These are phyloP conservation scores for Rhysida immarginata DNA, from an alignment of 1,140 invertebrate genomes.

Conservation along the genomic window DNA sequence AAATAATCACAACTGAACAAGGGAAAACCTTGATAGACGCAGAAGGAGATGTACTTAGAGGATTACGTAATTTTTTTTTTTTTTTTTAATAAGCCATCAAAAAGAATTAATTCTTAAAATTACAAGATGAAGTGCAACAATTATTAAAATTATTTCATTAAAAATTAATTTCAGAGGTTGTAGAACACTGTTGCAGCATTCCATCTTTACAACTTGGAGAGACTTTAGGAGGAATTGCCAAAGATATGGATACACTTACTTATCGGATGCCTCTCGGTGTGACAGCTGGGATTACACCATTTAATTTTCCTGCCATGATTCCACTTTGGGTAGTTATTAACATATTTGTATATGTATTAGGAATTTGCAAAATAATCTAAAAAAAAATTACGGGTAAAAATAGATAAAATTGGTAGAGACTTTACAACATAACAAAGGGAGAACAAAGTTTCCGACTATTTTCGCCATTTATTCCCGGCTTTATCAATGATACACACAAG, in stretches of 20 bases:
- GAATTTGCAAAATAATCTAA: too few species aligned
- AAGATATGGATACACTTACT: constrained; percentile 83
- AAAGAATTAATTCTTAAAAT: not conserved
- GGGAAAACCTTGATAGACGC: constrained; percentile 95
- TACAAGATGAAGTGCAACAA: too few species aligned
- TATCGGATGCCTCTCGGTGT: constrained; percentile 81
- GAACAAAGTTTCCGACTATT: too few species aligned
- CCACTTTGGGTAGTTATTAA: constrained; percentile 62
- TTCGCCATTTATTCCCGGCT: too few species aligned
- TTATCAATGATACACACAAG: too few species aligned
- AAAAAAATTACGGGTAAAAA: too few species aligned
- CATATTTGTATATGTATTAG: too few species aligned
- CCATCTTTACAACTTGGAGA: constrained; percentile 84
- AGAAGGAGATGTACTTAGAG: constrained; percentile 93
- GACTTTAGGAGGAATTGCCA: constrained; percentile 74
- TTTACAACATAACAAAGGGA: too few species aligned
- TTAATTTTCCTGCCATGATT: constrained; percentile 99
- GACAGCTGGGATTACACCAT: constrained; percentile 74
- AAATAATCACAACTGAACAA: constrained; percentile 91
- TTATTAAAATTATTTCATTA: not conserved
- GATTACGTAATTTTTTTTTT: constrained; percentile 59
- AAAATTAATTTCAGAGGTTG: constrained; percentile 80
- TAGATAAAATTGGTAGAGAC: too few species aligned
- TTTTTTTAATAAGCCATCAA: not conserved
- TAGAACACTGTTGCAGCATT: constrained; percentile 89